These are phyloP conservation scores for Indri indri DNA, from an alignment of 2,113 vertebrate genomes.

Conservation along the genomic window DNA sequence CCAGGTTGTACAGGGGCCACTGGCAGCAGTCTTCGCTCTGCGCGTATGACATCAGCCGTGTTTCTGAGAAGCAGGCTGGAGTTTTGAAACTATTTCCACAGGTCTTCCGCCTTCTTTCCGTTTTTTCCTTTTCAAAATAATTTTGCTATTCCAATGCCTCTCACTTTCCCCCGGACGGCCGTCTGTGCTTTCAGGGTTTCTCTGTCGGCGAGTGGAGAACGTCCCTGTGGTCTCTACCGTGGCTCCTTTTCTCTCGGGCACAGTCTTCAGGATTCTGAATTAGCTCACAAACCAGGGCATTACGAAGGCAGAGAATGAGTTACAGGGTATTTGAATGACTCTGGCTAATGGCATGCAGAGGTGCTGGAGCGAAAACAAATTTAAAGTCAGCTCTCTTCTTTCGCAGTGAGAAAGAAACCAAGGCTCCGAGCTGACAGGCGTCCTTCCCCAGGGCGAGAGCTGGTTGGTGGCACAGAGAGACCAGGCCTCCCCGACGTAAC, in stretches of 20 bases:
- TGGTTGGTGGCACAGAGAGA: too few species aligned
- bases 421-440: rapidly evolving
- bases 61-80: not conserved
- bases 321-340: rapidly evolving
- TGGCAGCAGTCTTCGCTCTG: not conserved
- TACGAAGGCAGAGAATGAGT: rapidly evolving
- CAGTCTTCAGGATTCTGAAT: rapidly evolving
- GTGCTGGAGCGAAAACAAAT: not conserved
- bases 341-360: rapidly evolving
- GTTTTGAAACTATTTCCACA: not conserved
- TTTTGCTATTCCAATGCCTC: not conserved
- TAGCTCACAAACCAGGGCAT: rapidly evolving
- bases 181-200: not conserved
- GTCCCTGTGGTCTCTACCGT: rapidly evolving
- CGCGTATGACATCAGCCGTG: rapidly evolving
- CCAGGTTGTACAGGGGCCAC: not conserved
- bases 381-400: not conserved
- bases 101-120: not conserved
- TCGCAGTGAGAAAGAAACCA: rapidly evolving
- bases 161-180: rapidly evolving
- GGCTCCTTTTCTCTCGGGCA: rapidly evolving
- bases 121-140: not conserved
- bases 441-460: not conserved
- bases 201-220: rapidly evolving
- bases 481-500: rapidly evolving